These are phyloP conservation scores for Thunnus albacares DNA, from an alignment of 2,797 vertebrate species.

Conservation along the genomic window DNA sequence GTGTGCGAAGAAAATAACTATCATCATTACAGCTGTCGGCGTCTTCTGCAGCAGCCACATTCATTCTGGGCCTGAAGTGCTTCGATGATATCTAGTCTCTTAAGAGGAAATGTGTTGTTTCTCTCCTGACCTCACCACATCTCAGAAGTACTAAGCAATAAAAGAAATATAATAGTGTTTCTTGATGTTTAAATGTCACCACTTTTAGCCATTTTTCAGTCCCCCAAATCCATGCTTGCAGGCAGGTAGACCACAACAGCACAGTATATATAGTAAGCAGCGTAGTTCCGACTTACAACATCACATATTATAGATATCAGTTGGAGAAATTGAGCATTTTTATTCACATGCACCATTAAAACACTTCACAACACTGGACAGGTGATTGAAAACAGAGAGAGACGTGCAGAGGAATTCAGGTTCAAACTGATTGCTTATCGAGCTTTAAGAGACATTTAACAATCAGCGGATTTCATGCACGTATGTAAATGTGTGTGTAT, in stretches of 20 bases:
- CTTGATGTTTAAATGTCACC: neutral
- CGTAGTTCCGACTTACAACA: neutral
- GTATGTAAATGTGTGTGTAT: neutral
- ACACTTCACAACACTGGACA: neutral
- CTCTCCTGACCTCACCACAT: neutral
- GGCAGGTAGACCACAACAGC: neutral
- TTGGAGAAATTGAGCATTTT: neutral
- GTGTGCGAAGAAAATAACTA: slow-evolving; percentile 45
- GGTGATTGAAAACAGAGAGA: slow-evolving; percentile 4
- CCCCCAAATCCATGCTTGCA: neutral
- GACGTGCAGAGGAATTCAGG: slow-evolving; percentile 5
- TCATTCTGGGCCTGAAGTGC: slow-evolving; percentile 21
- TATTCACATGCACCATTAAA: slow-evolving; percentile 9
- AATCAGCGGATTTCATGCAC: neutral
- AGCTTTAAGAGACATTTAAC: neutral
- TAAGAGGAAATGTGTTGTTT: slow-evolving; percentile 15
- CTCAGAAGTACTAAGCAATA: slow-evolving; percentile 1
- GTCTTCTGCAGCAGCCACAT: slow-evolving; percentile 25
- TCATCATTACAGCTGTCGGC: slow-evolving; percentile 29
- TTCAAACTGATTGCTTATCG: neutral
- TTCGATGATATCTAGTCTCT: slow-evolving; percentile 28
- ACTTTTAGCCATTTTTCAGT: neutral
- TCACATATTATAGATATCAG: slow-evolving; percentile 1
- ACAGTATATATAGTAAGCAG: neutral
- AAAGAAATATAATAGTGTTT: neutral